Conservation (phyloP, 2,797 vertebrate genomes). For the Sebastes taczanowskii region DNA sequence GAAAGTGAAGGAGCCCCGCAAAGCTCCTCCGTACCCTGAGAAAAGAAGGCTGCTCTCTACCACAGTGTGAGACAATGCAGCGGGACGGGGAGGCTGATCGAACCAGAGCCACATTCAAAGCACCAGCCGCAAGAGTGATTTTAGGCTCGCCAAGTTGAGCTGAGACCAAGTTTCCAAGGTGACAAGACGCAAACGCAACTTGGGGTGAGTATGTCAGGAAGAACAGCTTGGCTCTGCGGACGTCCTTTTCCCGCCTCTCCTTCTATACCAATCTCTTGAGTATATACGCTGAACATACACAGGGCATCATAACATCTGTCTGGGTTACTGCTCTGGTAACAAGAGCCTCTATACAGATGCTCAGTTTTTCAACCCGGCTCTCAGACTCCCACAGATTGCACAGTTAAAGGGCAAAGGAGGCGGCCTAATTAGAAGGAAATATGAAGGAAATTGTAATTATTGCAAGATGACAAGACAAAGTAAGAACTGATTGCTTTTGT, state of each 20-base stretch:
- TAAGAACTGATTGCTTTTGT: conserved; percentile 33
- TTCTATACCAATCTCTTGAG: conserved; percentile 39
- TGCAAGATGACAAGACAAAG: conserved; percentile 44
- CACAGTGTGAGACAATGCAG: conserved; percentile 79
- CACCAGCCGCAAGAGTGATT: conserved; percentile 59
- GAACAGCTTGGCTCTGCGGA: conserved; percentile 50
- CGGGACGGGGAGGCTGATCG: conserved; percentile 54
- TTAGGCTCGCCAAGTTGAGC: conserved; percentile 68
- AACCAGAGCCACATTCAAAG: conserved; percentile 57
- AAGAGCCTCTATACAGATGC: conserved; percentile 71
- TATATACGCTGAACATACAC: conserved; percentile 35
- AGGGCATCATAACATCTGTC: conserved; percentile 67
- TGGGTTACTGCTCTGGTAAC: conserved; percentile 59
- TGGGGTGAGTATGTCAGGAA: conserved; percentile 73
- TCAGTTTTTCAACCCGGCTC: conserved; percentile 30
- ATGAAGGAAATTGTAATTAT: conserved; percentile 44
- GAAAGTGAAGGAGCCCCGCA: conserved; percentile 70
- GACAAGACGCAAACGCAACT: conserved; percentile 52
- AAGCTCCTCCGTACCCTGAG: conserved; percentile 80
- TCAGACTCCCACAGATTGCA: conserved; percentile 30
- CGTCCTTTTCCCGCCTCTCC: conserved; percentile 8
- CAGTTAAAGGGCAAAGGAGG: conserved; percentile 48
- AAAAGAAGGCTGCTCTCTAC: conserved; percentile 83
- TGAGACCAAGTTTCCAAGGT: conserved; percentile 75
- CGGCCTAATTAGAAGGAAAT: conserved; percentile 51